Percentiles rank a stretch among this genome's conserved stretches.
Evolutionary conservation across 2,113 vertebrate species (phyloP).

Genomic region (Phylloscopus whistleri): DNA sequence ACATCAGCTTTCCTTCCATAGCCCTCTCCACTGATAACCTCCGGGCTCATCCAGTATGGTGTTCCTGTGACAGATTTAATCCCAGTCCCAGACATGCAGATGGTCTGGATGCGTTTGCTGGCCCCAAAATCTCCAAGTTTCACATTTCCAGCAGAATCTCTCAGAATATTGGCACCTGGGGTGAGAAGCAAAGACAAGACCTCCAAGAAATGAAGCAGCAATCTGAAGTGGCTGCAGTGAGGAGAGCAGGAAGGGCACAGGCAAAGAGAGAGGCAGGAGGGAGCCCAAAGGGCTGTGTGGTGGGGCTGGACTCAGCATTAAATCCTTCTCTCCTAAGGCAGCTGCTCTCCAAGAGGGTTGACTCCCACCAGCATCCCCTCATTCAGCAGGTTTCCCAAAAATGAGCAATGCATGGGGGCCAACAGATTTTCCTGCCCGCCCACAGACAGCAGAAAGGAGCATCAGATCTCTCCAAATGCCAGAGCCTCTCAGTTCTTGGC

Average conservation of each 20-base stretch:
- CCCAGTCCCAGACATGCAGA: constrained; percentile 92
- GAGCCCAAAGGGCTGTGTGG: not conserved
- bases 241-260: not conserved
- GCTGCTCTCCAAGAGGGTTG: not conserved
- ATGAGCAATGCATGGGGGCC: not conserved
- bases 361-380: not conserved
- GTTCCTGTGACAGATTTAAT: constrained; percentile 94
- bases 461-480: not conserved
- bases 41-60: constrained; percentile 94
- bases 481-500: not conserved
- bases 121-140: constrained; percentile 93
- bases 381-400: not conserved
- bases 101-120: constrained; percentile 93
- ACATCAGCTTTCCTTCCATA: constrained; percentile 91
- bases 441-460: not conserved
- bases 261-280: not conserved
- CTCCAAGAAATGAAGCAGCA: not conserved
- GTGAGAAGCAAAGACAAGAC: not conserved
- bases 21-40: constrained; percentile 92
- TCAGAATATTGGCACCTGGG: constrained; percentile 90
- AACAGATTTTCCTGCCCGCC: not conserved
- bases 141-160: constrained; percentile 89
- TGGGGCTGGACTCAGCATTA: not conserved
- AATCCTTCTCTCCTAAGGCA: not conserved
- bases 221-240: not conserved